A percentile compares a stretch with the other conserved stretches of the same genome.
Conservation (phyloP, 2,113 vertebrate species). For the Chascanopsetta lugubris region DNA sequence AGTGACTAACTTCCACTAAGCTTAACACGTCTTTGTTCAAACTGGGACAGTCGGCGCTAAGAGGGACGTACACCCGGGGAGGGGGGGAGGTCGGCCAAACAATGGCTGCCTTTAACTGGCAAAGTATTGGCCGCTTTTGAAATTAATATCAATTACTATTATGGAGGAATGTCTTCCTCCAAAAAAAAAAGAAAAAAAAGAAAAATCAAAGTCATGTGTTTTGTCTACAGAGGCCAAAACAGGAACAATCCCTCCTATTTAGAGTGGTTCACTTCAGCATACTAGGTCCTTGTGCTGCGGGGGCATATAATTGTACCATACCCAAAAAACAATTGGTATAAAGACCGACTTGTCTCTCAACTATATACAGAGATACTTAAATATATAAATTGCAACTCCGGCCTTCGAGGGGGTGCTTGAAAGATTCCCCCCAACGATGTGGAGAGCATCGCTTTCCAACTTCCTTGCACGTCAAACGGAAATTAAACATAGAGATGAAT, state of each 20-base stretch:
- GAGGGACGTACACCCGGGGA: conserved; percentile 44
- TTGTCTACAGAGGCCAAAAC: conserved; percentile 27
- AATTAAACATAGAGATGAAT: conserved; percentile 42
- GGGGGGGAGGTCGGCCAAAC: conserved; percentile 24
- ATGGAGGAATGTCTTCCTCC: conserved; percentile 50
- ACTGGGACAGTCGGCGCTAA: conserved; percentile 65
- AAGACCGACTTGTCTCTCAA: conserved; percentile 23
- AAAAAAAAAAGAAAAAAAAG: too few species aligned
- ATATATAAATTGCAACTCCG: neutral
- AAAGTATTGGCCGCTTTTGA: conserved; percentile 57
- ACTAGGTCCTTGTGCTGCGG: neutral
- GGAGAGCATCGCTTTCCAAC: too few species aligned
- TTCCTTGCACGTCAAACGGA: conserved; percentile 8
- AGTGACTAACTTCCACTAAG: conserved; percentile 71
- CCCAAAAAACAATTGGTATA: conserved; percentile 2
- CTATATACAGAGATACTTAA: neutral
- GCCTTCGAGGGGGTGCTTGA: conserved; percentile 2
- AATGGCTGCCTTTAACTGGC: conserved; percentile 62
- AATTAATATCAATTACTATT: conserved; percentile 57
- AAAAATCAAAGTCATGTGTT: conserved; percentile 50
- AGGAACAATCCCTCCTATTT: conserved; percentile 43
- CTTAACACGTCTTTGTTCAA: conserved; percentile 70
- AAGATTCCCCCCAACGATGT: too few species aligned
- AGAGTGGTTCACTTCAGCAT: conserved; percentile 10
- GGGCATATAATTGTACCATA: neutral